Conservation (phyloP, 2,113 vertebrate species). For the Triplophysa siluroides region DNA sequence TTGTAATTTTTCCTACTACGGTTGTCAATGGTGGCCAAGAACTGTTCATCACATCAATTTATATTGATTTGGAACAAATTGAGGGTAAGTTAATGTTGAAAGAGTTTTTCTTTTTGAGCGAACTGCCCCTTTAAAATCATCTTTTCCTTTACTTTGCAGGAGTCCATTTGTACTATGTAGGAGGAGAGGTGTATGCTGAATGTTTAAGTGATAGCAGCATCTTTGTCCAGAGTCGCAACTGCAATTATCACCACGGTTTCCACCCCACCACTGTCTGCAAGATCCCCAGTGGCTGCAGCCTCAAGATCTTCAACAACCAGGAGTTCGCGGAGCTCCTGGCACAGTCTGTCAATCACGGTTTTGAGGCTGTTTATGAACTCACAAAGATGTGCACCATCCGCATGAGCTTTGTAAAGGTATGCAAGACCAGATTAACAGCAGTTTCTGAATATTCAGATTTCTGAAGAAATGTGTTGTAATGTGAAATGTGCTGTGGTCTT, state of each 20-base stretch:
- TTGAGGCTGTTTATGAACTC: slow-evolving; percentile 98
- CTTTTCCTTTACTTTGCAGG: slow-evolving; percentile 70
- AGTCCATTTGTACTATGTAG: slow-evolving; percentile 96
- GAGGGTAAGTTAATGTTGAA: no score
- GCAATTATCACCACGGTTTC: slow-evolving; percentile 98
- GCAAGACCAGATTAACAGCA: not conserved
- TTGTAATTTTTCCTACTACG: no score
- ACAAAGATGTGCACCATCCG: slow-evolving; percentile 99
- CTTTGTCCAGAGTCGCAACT: slow-evolving; percentile 98
- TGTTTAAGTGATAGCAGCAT: slow-evolving; percentile 98
- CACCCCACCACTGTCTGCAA: slow-evolving; percentile 98
- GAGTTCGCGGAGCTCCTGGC: slow-evolving; percentile 96
- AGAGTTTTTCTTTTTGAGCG: no score
- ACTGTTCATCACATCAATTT: no score
- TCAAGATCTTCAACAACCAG: slow-evolving; percentile 99
- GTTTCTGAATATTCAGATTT: not conserved
- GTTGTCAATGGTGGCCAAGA: no score
- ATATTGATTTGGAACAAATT: no score
- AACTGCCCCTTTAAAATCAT: not conserved
- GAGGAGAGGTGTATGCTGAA: slow-evolving; percentile 96
- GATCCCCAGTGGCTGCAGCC: slow-evolving; percentile 96
- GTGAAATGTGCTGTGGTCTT: not conserved
- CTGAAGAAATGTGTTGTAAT: not conserved
- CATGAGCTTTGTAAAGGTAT: slow-evolving; percentile 98
- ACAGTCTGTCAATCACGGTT: slow-evolving; percentile 97